Evolutionary conservation across 2,888 invertebrate genomes (phyloP), one percentile per base, ranked within the genome.

Genomic region (Pycnomerus fuliginosus): DNA sequence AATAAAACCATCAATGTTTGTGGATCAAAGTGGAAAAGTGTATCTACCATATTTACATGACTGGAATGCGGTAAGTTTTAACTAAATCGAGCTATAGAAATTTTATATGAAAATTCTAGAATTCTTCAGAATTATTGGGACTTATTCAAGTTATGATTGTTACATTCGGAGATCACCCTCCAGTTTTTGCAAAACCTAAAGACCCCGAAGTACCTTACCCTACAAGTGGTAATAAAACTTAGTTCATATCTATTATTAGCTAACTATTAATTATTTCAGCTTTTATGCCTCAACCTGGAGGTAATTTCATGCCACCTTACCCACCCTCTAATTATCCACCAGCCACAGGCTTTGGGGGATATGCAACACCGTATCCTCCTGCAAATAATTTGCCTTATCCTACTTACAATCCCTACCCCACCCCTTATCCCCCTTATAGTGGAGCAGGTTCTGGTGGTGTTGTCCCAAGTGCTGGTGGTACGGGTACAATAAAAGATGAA

Each of bases 1-100:
- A 48, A 95, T 99, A 50, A 96, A 93, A 76, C 86, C 90, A 10
- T 96, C 96, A 7, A 85, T 86, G 74, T 92, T 86, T 73, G 96
- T 99, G 3, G 97, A 98, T 72, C 86, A 86, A 64, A 93, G 87
- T 74, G 99, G 99, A 20, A 93, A 93, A 73, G 85, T 99, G 38
- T 98, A 96, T 72, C 77, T 98, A 63, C 98, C 98, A 1, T 99
- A 94, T 76, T 76, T 99, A 46, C 93, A 95, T 65, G 93, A 97
- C 58, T 99, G 99, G 99, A 77, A 80, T 42, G 80, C 83, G 29
- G 84, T 84, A 72, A 74, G 77, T 68, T 7, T 25, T n/a, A n/a
- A n/a, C n/a, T n/a, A n/a, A n/a, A n/a, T n/a, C n/a, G n/a, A n/a
- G n/a, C n/a, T n/a, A n/a, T n/a, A n/a, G n/a, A n/a, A n/a, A n/a